Evolutionary conservation across 2,888 invertebrate species (phyloP).

Genomic region (Halictus quadricinctus): DNA sequence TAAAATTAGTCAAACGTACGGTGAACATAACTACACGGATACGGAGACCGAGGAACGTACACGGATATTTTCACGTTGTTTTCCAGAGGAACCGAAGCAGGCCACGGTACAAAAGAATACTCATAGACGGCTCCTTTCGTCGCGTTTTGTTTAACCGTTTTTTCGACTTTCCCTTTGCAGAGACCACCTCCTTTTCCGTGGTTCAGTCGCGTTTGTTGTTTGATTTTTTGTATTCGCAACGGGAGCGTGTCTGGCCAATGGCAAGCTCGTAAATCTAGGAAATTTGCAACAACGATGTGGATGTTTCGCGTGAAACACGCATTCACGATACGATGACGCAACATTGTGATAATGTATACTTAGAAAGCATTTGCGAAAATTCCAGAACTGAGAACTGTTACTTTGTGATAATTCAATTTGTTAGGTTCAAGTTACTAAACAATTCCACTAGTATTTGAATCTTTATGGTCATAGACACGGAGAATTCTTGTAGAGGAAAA

Average conservation of each 20-base stretch:
- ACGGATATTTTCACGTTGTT: slow-evolving; percentile 39
- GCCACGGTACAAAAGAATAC: slow-evolving; percentile 28
- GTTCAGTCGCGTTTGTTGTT: slow-evolving; percentile 15
- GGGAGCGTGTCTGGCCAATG: background rate
- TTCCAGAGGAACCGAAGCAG: slow-evolving; percentile 10
- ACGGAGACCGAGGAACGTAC: background rate
- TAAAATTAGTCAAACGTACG: slow-evolving; percentile 24
- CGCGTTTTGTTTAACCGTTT: slow-evolving; percentile 33
- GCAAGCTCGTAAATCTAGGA: background rate
- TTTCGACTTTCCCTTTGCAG: slow-evolving; percentile 31
- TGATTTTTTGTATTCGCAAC: background rate
- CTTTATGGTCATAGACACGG: background rate
- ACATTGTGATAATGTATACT: background rate
- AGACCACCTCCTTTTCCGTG: slow-evolving; percentile 18
- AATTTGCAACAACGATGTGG: background rate
- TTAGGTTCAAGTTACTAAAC: background rate
- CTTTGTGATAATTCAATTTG: background rate
- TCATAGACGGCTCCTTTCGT: slow-evolving; percentile 41
- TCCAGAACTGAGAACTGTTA: background rate
- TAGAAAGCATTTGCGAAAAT: background rate
- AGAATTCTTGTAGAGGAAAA: background rate
- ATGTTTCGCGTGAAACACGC: background rate
- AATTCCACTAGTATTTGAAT: background rate
- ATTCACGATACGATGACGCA: background rate
- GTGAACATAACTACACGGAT: slow-evolving; percentile 45